A percentile compares a stretch with the other conserved stretches of the same genome.
phyloP scores from a whole-genome alignment of 2,113 vertebrate genomes.

The Gymnobelideus leadbeateri region DNA sequence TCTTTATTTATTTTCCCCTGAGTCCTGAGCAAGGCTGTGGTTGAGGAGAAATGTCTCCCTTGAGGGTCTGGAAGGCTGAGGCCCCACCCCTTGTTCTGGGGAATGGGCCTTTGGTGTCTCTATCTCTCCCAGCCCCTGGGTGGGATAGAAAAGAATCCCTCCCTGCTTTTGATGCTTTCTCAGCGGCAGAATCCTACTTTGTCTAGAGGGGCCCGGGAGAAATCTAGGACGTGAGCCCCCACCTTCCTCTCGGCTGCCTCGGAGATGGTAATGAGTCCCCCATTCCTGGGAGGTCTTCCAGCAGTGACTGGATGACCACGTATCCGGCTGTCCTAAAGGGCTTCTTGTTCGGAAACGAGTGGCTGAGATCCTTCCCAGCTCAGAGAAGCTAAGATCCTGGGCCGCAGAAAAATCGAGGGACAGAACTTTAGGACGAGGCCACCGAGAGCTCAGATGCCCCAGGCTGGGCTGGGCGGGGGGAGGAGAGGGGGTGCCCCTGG shows the following conservation, averaged over 20 bases:
- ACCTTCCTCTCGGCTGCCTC: not conserved
- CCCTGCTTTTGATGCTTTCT: not conserved
- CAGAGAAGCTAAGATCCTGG: too few species aligned
- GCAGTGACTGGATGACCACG: not conserved
- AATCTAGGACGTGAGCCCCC: not conserved
- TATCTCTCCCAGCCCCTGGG: fast-evolving
- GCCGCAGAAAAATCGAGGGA: not conserved
- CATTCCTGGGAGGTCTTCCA: not conserved
- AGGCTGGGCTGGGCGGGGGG: not conserved
- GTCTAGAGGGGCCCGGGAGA: not conserved
- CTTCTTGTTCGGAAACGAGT: not conserved
- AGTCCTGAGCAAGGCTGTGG: not conserved
- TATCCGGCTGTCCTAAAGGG: not conserved
- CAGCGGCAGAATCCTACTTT: not conserved
- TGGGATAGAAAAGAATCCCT: not conserved
- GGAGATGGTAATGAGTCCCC: not conserved
- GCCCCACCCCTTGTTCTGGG: not conserved
- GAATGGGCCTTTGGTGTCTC: not conserved
- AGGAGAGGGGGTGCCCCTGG: not conserved
- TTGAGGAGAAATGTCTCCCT: not conserved
- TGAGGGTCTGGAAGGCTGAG: not conserved
- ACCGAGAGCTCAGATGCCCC: not conserved
- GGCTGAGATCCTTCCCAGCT: not conserved
- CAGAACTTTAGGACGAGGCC: not conserved
- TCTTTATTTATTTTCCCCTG: not conserved